Base-by-base conservation (phyloP, 2,797 vertebrate genomes). In the Pipistrellus pygmaeus region DNA sequence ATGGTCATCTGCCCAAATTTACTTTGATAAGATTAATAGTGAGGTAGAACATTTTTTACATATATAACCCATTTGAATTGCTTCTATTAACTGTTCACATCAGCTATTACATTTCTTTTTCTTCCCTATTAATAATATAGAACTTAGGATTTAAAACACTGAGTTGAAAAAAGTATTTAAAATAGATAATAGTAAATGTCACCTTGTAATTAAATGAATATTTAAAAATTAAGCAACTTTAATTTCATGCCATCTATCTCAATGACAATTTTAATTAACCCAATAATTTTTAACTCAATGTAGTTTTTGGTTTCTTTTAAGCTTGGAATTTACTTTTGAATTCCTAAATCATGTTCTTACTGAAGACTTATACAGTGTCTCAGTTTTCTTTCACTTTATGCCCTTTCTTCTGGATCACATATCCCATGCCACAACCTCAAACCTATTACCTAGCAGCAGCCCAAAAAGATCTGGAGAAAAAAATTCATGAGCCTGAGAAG, bases 231-330 rank as follows among this genome's bases (percentile, higher is more conserved):
- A 86, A 84, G 89, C 27, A 78, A 75, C 10, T 91, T 93, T 85
- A 62, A 83, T 90, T 94, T 90, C 14, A 25, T 81, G 6, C 30
- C 35, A 81, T n/a, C 91, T 93, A 94, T 86, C 60, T 89, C 48
- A 85, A 55, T 82, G 55, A 85, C 2, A 6, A 87, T 82, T 87
- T 94, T 95, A 94, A 96, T 89, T 94, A 88, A 92, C 17, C 48
- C 10, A 23, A 86, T 85, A 51, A 62, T 90, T 96, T 84, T 83
- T 80, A 85, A 91, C 14, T 90, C 21, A 60, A 2, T 48, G 89
- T 51, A 38, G 10, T 30, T 76, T 69, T 66, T 69, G 12, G 8
- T 41, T 30, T 83, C 77, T 85, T 78, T 85, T 44, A 90, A 90
- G 10, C 27, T 73, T 94, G n/a, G 8, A 25, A 48, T 94, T 92